These are phyloP conservation scores for Turritopsis rubra DNA, from an alignment of 30 jellyfish, hydroid and myxozoan species.

Conservation along the genomic window DNA sequence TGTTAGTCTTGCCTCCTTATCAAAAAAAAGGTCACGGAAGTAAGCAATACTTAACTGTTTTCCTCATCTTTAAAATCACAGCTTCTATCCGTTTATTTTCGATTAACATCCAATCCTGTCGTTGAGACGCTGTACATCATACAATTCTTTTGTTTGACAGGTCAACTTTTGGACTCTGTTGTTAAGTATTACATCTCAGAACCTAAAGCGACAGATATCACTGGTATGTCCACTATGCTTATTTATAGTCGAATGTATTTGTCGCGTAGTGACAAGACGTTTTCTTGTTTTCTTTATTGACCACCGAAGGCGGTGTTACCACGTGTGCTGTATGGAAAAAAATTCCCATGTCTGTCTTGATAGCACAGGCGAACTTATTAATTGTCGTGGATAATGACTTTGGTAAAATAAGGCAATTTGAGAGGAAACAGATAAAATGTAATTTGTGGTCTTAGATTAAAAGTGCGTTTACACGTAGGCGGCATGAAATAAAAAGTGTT, in stretches of 20 bases:
- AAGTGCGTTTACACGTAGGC: too few species aligned
- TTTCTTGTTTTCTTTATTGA: not conserved
- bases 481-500: too few species aligned
- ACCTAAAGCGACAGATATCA: conserved; percentile 60
- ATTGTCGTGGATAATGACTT: too few species aligned
- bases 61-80: not conserved
- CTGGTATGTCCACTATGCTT: conserved; percentile 48
- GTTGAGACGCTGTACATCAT: not conserved
- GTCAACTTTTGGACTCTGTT: conserved; percentile 59
- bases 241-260: too few species aligned
- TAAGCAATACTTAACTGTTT: conserved; percentile 16
- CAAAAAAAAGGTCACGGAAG: conserved; percentile 93
- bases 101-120: not conserved
- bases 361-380: too few species aligned
- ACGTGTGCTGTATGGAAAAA: too few species aligned
- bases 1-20: conserved; percentile 81
- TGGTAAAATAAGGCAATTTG: too few species aligned
- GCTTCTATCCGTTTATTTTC: not conserved
- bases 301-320: too few species aligned
- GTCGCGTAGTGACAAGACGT: not conserved
- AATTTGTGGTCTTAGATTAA: too few species aligned
- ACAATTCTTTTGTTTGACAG: conserved; percentile 19
- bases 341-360: too few species aligned
- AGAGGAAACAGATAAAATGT: too few species aligned
- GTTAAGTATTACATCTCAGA: conserved; percentile 42